These are phyloP conservation scores for Pituophis catenifer DNA, from an alignment of 2,113 vertebrate genomes.

Conservation along the genomic window DNA sequence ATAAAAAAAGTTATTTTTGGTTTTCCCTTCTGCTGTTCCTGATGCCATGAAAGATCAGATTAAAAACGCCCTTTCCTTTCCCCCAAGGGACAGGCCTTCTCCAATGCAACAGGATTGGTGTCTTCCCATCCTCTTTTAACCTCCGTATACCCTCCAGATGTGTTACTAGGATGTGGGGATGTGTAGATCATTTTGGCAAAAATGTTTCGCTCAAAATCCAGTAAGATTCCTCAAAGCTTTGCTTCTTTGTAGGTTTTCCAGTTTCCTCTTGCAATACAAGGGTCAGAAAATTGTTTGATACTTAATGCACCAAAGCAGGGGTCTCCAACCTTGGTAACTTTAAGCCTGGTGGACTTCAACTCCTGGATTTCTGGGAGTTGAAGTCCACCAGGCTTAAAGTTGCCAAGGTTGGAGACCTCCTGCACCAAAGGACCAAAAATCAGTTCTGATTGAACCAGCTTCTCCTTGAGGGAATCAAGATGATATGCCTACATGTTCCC, in stretches of 20 bases:
- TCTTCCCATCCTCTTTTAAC: not conserved
- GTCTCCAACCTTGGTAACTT: too few species aligned
- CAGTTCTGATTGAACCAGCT: not conserved
- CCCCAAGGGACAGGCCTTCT: not conserved
- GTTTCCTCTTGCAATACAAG: not conserved
- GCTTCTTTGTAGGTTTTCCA: not conserved
- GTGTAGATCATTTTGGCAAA: not conserved
- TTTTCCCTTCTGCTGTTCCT: not conserved
- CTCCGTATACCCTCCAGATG: not conserved
- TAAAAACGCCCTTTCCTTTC: not conserved
- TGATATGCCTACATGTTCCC: not conserved
- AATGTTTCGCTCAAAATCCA: not conserved
- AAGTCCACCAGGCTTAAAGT: too few species aligned
- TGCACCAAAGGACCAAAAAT: not conserved
- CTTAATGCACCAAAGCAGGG: not conserved
- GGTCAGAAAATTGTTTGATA: not conserved
- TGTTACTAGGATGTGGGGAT: not conserved
- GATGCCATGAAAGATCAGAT: not conserved
- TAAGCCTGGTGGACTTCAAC: too few species aligned
- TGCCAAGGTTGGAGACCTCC: too few species aligned
- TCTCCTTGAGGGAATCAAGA: not conserved
- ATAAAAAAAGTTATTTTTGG: not conserved
- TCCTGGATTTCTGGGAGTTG: too few species aligned
- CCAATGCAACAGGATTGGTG: not conserved
- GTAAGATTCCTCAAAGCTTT: not conserved